A percentile compares a stretch with the other conserved stretches of the same genome.
Conservation (phyloP, 2,113 vertebrate genomes). For the Chamaetylas fuelleborni region DNA sequence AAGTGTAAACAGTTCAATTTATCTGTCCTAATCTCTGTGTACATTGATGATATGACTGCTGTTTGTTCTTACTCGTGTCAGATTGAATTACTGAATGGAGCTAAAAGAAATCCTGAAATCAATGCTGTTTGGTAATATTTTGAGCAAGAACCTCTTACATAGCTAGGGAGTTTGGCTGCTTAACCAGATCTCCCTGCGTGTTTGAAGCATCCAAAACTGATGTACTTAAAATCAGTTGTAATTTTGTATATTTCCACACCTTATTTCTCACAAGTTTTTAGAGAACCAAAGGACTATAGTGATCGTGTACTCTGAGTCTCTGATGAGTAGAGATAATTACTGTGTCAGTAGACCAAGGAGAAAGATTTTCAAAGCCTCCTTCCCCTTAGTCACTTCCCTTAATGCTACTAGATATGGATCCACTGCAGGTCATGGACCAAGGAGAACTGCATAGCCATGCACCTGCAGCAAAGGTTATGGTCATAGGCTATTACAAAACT, state of each 20-base stretch:
- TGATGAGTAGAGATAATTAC: background rate
- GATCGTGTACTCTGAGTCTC: background rate
- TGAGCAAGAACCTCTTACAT: background rate
- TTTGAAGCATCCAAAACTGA: background rate
- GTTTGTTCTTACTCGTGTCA: background rate
- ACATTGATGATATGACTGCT: background rate
- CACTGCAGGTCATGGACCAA: background rate
- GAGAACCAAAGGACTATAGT: background rate
- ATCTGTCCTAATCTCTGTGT: background rate
- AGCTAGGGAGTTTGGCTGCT: background rate
- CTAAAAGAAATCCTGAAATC: background rate
- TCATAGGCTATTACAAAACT: background rate
- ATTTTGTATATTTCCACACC: background rate
- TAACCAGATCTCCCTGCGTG: background rate
- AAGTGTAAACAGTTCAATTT: conserved; percentile 18
- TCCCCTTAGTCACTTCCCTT: background rate
- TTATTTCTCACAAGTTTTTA: background rate
- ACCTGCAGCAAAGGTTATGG: background rate
- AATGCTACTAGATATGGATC: background rate
- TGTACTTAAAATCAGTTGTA: background rate
- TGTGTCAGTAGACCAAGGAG: background rate
- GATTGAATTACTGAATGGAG: background rate
- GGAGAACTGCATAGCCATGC: background rate
- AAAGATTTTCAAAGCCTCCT: background rate
- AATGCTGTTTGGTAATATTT: background rate